Evolutionary conservation across 2,888 invertebrate species (phyloP), one percentile per base, ranked within the genome.

Genomic region (Cataglyphis cursor): DNA sequence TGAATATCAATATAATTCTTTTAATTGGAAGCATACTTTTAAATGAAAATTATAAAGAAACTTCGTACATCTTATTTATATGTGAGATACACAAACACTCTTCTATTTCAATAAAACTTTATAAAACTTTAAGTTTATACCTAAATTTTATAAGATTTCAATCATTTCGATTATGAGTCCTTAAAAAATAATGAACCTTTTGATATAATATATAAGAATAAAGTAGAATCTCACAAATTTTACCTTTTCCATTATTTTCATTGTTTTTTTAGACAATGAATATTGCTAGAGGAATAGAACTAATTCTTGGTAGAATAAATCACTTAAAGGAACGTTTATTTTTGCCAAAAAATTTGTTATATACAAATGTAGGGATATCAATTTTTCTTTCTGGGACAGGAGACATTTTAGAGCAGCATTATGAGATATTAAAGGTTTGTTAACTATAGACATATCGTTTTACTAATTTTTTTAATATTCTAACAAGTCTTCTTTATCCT

Each of bases 331-430:
- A 93, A 31, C 88, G 87, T 54, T 85, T 94, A 80, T 94, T 94
- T 83, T 92, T 93, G 3, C 81, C 89, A 5, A 97, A 96, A 93
- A 97, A 97, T 95, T 95, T 98, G 86, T 95, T 98, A 74, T 95
- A 96, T 88, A 98, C 98, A 66, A 99, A 99, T 95, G 96, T 98
- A 6, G 95, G 96, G 41, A 96, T 99, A 90, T 98, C 98, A 0
- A 95, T 97, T 82, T 95, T 96, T 0, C 96, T 98, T 66, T 98
- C 98, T n/a, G 96, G 96, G 0, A 90, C 96, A 10, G 99, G 98
- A 24, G 99, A 99, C 93, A 89, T 97, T 4, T 93, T 98, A 54
- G 97, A 98, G 94, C 99, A 99, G 94, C 96, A 96, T 70, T 97
- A 97, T 93, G 98, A 98, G 95, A 96, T 96, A 57, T 93, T 96